Evolutionary conservation across 2,797 vertebrate genomes (phyloP).

Genomic region (Myotis findleyi): DNA sequence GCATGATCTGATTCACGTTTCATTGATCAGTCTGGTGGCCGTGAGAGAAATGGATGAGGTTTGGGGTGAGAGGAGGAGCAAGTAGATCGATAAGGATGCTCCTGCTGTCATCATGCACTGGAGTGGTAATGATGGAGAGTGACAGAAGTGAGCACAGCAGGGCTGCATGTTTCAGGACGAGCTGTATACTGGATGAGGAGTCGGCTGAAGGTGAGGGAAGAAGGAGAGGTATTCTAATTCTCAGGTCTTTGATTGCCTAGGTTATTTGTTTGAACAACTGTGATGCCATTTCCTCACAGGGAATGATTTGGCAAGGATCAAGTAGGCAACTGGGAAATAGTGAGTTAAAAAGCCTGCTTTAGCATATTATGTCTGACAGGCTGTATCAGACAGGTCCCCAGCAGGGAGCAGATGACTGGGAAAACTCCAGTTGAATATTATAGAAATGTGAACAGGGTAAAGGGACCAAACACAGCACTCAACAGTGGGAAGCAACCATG

Average conservation of each 20-base stretch:
- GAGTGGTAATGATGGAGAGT: neutral
- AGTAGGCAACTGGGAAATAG: neutral
- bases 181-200: neutral
- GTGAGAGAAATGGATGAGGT: neutral
- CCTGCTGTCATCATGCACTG: no score
- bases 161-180: neutral
- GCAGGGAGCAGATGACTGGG: neutral
- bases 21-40: neutral
- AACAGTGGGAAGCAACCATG: neutral
- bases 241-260: neutral
- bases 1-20: neutral
- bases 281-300: neutral
- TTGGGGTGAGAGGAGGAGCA: neutral
- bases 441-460: neutral
- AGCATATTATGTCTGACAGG: neutral
- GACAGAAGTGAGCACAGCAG: neutral
- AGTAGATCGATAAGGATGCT: neutral
- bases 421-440: neutral
- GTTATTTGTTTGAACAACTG: neutral
- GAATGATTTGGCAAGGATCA: neutral
- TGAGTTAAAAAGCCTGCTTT: neutral
- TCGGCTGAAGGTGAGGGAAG: accelerated
- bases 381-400: neutral
- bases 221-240: neutral
- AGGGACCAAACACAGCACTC: neutral